Evolutionary conservation across 2,797 vertebrate genomes (phyloP).

Genomic region (Protosalanx chinensis): DNA sequence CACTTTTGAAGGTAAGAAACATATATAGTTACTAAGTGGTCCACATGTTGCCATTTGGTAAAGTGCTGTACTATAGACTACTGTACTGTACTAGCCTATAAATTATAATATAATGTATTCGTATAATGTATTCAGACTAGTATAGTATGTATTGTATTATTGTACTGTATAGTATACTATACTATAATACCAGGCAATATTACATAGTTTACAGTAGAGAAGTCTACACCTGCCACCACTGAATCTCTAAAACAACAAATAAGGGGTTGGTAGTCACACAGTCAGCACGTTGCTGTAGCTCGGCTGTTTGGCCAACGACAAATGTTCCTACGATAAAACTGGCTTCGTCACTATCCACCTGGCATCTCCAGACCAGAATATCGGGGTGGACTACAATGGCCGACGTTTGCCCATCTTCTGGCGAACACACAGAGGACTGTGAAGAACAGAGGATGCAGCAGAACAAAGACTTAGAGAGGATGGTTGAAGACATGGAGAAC

Average conservation of each 20-base stretch:
- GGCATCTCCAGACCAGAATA: not conserved
- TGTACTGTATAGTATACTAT: no score
- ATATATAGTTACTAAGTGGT: not conserved
- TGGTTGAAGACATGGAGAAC: constrained; percentile 64
- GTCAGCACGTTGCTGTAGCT: not conserved
- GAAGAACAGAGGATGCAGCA: constrained; percentile 45
- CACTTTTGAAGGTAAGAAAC: not conserved
- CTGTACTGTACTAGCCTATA: no score
- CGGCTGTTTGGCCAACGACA: not conserved
- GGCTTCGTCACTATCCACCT: not conserved
- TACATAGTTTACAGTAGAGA: no score
- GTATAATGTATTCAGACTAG: not conserved
- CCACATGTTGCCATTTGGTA: no score
- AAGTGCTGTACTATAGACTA: no score
- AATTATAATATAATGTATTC: not conserved
- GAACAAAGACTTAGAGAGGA: constrained; percentile 60
- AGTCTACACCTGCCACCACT: no score
- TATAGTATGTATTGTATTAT: not conserved
- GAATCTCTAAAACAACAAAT: no score
- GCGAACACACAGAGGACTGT: constrained; percentile 6
- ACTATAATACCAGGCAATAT: no score
- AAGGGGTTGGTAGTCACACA: not conserved
- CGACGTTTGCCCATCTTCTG: constrained; percentile 4
- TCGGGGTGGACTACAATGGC: constrained; percentile 57
- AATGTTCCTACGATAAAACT: not conserved